These are phyloP conservation scores for Sylvilagus bachmani DNA, from an alignment of 2,113 vertebrate species.

Conservation along the genomic window DNA sequence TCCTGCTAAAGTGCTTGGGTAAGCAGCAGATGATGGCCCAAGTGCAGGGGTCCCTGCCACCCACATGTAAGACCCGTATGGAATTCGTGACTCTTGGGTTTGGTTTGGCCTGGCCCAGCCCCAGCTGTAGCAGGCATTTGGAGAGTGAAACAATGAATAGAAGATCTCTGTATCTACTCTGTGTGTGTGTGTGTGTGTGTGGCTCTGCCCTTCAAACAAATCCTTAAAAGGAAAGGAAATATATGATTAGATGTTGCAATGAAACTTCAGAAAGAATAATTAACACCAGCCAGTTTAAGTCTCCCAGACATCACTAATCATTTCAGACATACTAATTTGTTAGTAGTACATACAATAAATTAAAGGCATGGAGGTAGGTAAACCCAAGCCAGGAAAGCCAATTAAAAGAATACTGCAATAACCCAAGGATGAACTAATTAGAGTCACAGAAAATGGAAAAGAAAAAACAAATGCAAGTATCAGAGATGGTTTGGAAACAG, in stretches of 20 bases:
- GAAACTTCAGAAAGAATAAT: slow-evolving; percentile 17
- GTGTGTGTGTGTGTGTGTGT: no score
- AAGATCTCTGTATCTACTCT: no score
- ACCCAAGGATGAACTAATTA: background rate
- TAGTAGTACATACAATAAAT: background rate
- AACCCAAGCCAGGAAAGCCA: background rate
- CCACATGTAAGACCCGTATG: no score
- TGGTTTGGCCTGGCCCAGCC: no score
- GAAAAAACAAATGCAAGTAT: background rate
- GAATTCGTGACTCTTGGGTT: no score
- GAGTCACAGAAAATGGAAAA: background rate
- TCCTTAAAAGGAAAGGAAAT: background rate
- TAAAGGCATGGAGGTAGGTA: background rate
- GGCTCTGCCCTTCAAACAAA: no score
- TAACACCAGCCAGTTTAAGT: background rate
- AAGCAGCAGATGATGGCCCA: no score
- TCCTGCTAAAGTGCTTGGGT: no score
- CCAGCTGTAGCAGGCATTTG: no score
- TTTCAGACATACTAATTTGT: background rate
- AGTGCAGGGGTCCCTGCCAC: no score
- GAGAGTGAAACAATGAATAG: no score
- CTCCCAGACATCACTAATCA: background rate
- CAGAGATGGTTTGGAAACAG: background rate
- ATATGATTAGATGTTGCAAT: slow-evolving; percentile 5
- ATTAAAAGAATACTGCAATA: background rate